phyloP scores from a whole-genome alignment of 2,113 vertebrate species.

The Cynopterus brachyotis region DNA sequence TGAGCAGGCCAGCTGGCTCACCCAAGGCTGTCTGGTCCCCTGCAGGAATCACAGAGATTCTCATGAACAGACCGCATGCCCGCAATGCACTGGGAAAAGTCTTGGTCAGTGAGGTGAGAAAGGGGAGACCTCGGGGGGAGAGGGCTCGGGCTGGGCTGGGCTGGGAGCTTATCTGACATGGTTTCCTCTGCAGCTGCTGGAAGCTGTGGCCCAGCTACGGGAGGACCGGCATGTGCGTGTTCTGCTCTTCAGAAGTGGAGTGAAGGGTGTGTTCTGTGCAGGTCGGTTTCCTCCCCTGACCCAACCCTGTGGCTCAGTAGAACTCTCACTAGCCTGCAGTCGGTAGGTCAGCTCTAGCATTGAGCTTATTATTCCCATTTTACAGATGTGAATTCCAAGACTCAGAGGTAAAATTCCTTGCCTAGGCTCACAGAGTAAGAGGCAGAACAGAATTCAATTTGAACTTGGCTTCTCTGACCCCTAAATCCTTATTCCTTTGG shows the following conservation, averaged over 20 bases:
- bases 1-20: not conserved
- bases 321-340: not conserved
- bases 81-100: slow-evolving; percentile 92
- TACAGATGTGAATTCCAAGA: not conserved
- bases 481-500: not conserved
- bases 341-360: not conserved
- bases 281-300: slow-evolving; percentile 81
- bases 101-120: slow-evolving; percentile 92
- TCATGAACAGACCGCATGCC: slow-evolving; percentile 91
- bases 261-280: slow-evolving; percentile 95
- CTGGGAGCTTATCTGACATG: not conserved
- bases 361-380: not conserved
- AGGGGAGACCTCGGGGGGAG: not conserved
- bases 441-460: not conserved
- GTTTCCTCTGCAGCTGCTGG: slow-evolving; percentile 85
- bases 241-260: slow-evolving; percentile 92
- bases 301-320: fast-evolving
- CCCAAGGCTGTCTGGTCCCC: not conserved
- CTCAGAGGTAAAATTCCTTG: not conserved
- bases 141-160: not conserved
- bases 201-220: slow-evolving; percentile 85
- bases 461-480: not conserved
- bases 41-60: slow-evolving; percentile 90
- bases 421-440: not conserved
- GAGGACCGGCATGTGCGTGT: slow-evolving; percentile 86